Evolutionary conservation across 2,113 vertebrate species (phyloP).

Genomic region (Pteronura brasiliensis): DNA sequence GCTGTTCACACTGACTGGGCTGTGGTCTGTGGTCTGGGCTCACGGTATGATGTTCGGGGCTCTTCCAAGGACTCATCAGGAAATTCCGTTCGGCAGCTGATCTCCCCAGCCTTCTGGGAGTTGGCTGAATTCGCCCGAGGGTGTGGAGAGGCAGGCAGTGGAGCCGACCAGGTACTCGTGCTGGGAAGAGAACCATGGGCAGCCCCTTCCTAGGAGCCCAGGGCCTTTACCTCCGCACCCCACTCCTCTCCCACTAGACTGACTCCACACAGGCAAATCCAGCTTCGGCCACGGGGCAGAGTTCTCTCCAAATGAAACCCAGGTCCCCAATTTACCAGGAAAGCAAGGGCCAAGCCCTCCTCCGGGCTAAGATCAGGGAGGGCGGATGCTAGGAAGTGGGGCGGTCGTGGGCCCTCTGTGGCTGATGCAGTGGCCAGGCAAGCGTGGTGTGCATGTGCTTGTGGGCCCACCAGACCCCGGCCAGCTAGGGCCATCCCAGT

Average conservation of each 20-base stretch:
- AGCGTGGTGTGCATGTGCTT: rapidly evolving
- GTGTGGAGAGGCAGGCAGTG: background rate
- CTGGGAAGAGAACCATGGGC: background rate
- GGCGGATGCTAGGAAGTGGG: background rate
- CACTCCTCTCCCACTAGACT: background rate
- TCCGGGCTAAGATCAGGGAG: background rate
- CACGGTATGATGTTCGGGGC: rapidly evolving
- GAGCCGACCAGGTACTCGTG: background rate
- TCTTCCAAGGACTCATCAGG: background rate
- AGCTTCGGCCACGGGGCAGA: background rate
- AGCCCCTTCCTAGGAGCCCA: background rate
- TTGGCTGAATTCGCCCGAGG: rapidly evolving
- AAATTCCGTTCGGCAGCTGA: too few species aligned
- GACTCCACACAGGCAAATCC: background rate
- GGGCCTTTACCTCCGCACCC: background rate
- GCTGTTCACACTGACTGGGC: too few species aligned
- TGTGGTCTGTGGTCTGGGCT: background rate
- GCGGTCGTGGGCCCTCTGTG: rapidly evolving
- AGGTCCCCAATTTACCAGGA: background rate
- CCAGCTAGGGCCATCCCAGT: background rate
- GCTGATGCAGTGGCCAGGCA: rapidly evolving
- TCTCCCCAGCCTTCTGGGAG: background rate
- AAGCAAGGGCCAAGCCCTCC: background rate
- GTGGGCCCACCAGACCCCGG: rapidly evolving
- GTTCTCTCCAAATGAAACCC: background rate